Base-by-base conservation (phyloP, 2,113 vertebrate genomes). In the Elaphurus davidianus region DNA sequence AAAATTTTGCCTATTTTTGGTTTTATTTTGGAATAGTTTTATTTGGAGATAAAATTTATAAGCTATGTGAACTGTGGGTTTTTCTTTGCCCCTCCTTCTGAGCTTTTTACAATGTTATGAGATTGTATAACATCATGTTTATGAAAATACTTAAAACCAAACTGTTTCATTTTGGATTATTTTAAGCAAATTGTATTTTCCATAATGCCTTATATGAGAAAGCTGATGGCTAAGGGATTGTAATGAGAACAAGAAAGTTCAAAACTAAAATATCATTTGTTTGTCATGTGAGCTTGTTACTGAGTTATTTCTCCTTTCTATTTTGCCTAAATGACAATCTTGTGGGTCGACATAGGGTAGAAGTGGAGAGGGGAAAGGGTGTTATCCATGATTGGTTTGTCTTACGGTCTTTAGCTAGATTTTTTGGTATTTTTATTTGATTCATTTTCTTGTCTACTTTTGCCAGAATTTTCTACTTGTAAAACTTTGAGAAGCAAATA, bases 391-490 rank as follows among this genome's bases (percentile, higher is more conserved):
- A 40, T 50, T 76, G n/a, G 79, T 64, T 71, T 40, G 67, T 40
- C 67, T 76, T 33, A 25, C 50, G 5, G 60, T 87, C 91, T 67
- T 78, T 82, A 93, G 64, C 10, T 82, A n/a, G 28, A 36, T 76
- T 90, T 87, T 97, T 94, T 3, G 43, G 3, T 45, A 45, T 36
- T 87, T 71, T 78, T 57, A 78, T 88, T 97, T 1, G 5, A 88
- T 50, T 81, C 6, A 19, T 92, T 79, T 97, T 84, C 10, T 82
- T 94, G 21, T 57, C 28, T 40, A 27, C 23, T 43, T 40, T 67
- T 94, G 33, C 10, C 40, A 91, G 19, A 91, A 97, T 84, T 90
- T 71, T 97, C 40, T 93, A 94, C 88, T 36, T 95, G 6, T 82
- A 84, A 45, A 94, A 60, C 86, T 96, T 47, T 74, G 10, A 90